phyloP scores from a whole-genome alignment of 2,113 vertebrate species.

The Periophthalmus modestus region DNA sequence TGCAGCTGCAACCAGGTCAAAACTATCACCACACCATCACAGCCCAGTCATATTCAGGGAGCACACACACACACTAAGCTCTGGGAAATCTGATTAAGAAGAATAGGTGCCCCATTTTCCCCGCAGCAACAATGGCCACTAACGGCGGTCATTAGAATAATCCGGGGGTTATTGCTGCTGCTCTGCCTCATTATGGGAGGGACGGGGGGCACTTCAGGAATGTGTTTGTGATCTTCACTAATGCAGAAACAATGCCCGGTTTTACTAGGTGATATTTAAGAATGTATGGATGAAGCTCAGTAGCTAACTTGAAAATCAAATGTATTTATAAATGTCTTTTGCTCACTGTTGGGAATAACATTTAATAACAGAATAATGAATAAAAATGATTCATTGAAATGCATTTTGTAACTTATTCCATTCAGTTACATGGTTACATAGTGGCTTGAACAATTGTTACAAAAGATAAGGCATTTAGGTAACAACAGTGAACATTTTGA shows the following conservation, averaged over 20 bases:
- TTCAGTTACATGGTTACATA: too few relatives aligned
- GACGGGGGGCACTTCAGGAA: constrained; percentile 16
- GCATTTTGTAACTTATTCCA: too few relatives aligned
- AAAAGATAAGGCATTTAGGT: not conserved
- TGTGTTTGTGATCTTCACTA: constrained; percentile 7
- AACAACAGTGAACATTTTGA: not conserved
- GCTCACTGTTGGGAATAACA: not conserved
- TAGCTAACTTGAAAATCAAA: not conserved
- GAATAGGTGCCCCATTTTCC: constrained; percentile 47
- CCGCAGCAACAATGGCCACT: constrained; percentile 39
- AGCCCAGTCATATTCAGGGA: constrained; percentile 28
- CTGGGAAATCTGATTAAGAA: constrained; percentile 50
- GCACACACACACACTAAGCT: constrained; percentile 28
- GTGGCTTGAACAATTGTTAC: not conserved
- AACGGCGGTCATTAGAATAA: constrained; percentile 44
- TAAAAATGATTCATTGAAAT: too few relatives aligned
- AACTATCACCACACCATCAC: constrained; percentile 17
- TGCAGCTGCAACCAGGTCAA: constrained; percentile 78
- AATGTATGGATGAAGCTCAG: not conserved
- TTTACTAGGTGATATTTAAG: constrained; percentile 3
- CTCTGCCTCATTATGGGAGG: constrained; percentile 4
- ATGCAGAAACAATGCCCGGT: not conserved
- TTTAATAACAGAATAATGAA: too few relatives aligned
- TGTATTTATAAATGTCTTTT: not conserved
- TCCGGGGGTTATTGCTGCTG: constrained; percentile 21